Evolutionary conservation across 2,888 invertebrate genomes (phyloP), one percentile per base, ranked within the genome.

Genomic region (Prosopocoilus inquinatus): DNA sequence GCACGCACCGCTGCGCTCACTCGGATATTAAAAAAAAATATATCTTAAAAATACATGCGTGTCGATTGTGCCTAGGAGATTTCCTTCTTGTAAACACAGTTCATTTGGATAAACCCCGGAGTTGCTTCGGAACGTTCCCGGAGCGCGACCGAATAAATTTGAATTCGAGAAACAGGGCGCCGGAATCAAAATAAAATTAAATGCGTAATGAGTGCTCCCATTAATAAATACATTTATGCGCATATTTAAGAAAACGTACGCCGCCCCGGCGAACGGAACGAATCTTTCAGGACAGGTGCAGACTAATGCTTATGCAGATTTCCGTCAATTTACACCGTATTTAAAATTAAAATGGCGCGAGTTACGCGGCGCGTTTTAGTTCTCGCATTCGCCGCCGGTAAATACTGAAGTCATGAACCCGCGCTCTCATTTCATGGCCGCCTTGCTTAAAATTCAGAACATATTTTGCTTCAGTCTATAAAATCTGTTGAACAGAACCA

Each of bases 341-440:
- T 55, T 55, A 36, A 55, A 55, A 55, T 55, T 55, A 44, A 55
- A 55, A 55, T 55, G 34, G 49, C 46, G 50, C n/a, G 45, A 55
- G 44, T 36, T 50, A 11, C 20, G 38, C 33, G 16, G 38, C 33
- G 16, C 49, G 38, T 38, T 38, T 38, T 38, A 13, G 11, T 38
- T 38, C 38, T 38, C 38, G n/a, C 8, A 34, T 34, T 8, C 35
- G 35, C 35, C n/a, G 11, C 38, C 11, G 9, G 38, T 38, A 38
- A 38, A 38, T 38, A 38, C 38, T 38, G 38, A 12, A 13, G 9
- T 38, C 38, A 38, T 38, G 38, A 12, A 38, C 38, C 38, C 38
- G 38, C 9, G 9, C 12, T 38, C 12, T 12, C 12, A 38, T 38
- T 38, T 38, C 38, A 38, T 38, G 13, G 9, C 11, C n/a, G n/a